Evolutionary conservation across 2,888 invertebrate genomes (phyloP), one percentile per base, ranked within the genome.

Genomic region (Cryptocheilus praepositus): DNA sequence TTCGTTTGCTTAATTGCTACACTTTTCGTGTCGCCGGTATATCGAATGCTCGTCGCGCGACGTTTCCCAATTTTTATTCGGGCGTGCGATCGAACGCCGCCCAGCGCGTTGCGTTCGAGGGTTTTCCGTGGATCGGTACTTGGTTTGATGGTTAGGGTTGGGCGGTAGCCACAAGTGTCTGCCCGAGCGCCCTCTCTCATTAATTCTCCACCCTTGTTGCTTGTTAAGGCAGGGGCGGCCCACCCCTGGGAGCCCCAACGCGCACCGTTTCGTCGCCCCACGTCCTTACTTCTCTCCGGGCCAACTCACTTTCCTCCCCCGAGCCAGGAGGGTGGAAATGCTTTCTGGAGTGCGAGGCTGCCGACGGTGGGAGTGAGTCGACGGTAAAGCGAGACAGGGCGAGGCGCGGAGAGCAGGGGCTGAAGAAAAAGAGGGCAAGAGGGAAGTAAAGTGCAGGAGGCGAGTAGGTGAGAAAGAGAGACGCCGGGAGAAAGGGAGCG

Each of bases 161-260:
- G 85, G 82, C 84, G 86, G 85, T 88, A 88, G 88, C 88, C 88
- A 88, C 88, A 88, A 88, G 88, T 88, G 88, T 88, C 88, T 86
- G 87, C 86, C 84, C 82, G 84, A 83, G 87, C 87, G 85, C 86
- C 87, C 86, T 87, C 86, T 85, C 88, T 88, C 88, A 88, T 88
- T 88, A 88, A 88, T 88, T 88, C 87, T 88, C 88, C 85, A 87
- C 87, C 87, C 88, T 87, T 87, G 88, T 84, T 86, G 86, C 88
- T 88, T 87, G 88, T 87, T 88, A 88, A 85, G 86, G 84, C 82
- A 83, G 83, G 76, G 81, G 82, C 78, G 83, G 81, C 64, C 64
- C 76, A 68, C 74, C 75, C 77, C 77, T 74, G 71, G 71, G 70
- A 76, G 72, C 72, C 76, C 71, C 62, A 62, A 70, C 73, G 63